A percentile compares a stretch with the other conserved stretches of the same genome.
Evolutionary conservation across 2,113 vertebrate genomes (phyloP).

Genomic region (Coracopsis vasa): DNA sequence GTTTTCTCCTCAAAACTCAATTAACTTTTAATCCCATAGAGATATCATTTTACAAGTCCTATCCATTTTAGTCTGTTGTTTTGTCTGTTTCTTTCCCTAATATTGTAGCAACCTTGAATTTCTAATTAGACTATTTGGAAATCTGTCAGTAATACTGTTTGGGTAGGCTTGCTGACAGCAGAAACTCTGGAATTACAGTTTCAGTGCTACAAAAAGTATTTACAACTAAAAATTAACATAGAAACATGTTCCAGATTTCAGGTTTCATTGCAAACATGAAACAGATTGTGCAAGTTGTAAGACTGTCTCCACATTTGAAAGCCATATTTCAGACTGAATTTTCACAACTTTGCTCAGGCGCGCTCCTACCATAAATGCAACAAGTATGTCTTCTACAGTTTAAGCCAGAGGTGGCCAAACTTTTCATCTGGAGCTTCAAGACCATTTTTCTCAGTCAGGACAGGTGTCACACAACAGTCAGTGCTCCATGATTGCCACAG

Average conservation of each 20-base stretch:
- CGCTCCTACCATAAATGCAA: not conserved
- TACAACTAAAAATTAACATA: not conserved
- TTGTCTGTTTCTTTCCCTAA: not conserved
- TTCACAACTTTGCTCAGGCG: not conserved
- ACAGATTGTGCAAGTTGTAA: not conserved
- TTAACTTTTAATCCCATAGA: not conserved
- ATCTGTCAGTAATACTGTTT: not conserved
- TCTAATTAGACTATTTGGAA: not conserved
- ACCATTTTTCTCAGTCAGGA: not conserved
- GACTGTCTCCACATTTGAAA: not conserved
- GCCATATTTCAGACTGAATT: not conserved
- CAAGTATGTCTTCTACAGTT: not conserved
- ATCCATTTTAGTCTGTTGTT: not conserved
- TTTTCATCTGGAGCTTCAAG: not conserved
- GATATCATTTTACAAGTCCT: not conserved
- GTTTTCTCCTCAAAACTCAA: not conserved
- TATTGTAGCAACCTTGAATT: not conserved
- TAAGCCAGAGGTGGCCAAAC: not conserved
- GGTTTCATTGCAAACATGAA: not conserved
- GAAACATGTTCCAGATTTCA: not conserved
- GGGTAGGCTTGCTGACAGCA: not conserved
- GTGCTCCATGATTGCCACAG: accelerated
- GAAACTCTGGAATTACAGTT: not conserved
- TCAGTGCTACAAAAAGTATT: not conserved
- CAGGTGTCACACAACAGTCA: not conserved